phyloP scores from a whole-genome alignment of 2,113 vertebrate genomes.

The Chitala chitala region DNA sequence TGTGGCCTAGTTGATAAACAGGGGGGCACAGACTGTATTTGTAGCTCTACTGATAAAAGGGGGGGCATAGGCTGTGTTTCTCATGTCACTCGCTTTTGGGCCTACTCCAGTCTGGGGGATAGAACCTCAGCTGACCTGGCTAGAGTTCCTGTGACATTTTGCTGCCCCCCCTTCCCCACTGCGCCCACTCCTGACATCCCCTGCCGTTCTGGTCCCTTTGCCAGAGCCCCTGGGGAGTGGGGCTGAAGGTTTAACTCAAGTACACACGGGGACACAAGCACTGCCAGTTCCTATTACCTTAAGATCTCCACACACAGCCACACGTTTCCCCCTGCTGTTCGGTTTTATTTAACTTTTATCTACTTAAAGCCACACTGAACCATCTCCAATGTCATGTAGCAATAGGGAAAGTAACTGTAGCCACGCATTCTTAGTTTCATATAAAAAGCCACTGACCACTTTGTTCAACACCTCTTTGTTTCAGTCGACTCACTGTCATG shows the following conservation, averaged over 20 bases:
- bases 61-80: constrained; percentile 53
- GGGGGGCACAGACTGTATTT: no score
- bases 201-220: background rate
- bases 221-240: background rate
- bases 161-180: background rate
- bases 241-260: background rate
- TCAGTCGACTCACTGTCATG: no score
- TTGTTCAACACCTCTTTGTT: no score
- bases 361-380: no score
- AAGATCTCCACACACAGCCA: constrained; percentile 49
- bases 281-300: constrained; percentile 59
- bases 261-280: constrained; percentile 41
- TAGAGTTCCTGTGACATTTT: constrained; percentile 60
- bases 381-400: no score
- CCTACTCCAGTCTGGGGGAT: constrained; percentile 24
- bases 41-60: no score
- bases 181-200: background rate
- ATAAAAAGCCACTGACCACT: no score
- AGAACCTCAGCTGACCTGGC: constrained; percentile 47
- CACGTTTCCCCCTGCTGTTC: background rate
- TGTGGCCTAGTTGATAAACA: no score
- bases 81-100: constrained; percentile 51
- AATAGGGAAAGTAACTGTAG: no score
- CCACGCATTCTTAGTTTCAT: no score
- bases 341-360: no score